Percentiles rank a stretch among this genome's conserved stretches.
Conservation (phyloP, 2,888 invertebrate species). For the Linyphia triangularis region DNA sequence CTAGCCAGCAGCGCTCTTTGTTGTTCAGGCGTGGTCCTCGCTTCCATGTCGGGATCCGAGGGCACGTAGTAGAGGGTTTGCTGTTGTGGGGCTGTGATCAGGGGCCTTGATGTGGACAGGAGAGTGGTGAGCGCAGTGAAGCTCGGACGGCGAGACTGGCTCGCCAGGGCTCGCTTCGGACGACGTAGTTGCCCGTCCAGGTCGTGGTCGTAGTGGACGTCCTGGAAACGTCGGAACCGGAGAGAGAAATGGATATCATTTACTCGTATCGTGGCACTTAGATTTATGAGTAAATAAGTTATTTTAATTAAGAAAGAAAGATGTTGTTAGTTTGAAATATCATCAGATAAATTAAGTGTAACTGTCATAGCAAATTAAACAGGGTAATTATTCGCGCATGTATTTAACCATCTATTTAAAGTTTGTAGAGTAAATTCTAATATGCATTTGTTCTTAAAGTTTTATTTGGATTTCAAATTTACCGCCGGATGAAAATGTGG, state of each 20-base stretch:
- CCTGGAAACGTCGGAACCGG: slow-evolving; percentile 18
- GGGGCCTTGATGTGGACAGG: slow-evolving; percentile 65
- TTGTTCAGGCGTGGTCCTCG: slow-evolving; percentile 57
- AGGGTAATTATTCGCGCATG: too few relatives aligned
- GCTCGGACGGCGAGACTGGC: slow-evolving; percentile 72
- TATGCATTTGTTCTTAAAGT: too few relatives aligned
- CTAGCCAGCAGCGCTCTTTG: slow-evolving; percentile 64
- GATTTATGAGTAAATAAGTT: too few relatives aligned
- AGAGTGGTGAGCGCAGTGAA: slow-evolving; percentile 69
- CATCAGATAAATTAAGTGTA: too few relatives aligned
- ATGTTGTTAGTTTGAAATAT: too few relatives aligned
- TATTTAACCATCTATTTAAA: too few relatives aligned
- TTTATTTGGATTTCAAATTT: too few relatives aligned
- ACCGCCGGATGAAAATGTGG: too few relatives aligned
- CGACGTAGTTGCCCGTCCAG: slow-evolving; percentile 79
- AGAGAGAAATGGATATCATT: neutral
- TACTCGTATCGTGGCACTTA: too few relatives aligned
- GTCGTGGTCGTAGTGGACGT: slow-evolving; percentile 78
- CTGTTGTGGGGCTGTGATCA: slow-evolving; percentile 64
- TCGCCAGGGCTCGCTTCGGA: slow-evolving; percentile 77
- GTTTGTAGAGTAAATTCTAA: too few relatives aligned
- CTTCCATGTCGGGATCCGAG: slow-evolving; percentile 65
- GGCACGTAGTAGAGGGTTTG: slow-evolving; percentile 66
- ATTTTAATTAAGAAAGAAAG: too few relatives aligned
- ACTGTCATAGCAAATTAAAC: too few relatives aligned